A percentile compares a stretch with the other conserved stretches of the same genome.
These are phyloP conservation scores for Montipora cactus DNA, from an alignment of 64 coral and sea anemone genomes.

Conservation along the genomic window DNA sequence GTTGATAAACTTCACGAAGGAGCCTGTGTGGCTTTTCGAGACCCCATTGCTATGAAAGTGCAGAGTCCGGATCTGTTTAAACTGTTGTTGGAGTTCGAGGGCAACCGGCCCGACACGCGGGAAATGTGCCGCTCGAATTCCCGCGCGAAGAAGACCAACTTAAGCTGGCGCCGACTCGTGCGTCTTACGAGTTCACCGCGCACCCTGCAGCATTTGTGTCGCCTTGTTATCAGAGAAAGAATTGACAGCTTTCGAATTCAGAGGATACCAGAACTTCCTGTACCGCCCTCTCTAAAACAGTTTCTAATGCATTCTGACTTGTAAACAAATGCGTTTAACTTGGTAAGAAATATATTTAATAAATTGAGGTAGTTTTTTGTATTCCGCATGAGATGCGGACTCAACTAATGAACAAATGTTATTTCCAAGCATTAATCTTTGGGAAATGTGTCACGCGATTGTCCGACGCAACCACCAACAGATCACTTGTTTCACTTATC, in stretches of 20 bases:
- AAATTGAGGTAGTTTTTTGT: too few species aligned
- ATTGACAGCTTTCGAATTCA: conserved; percentile 54
- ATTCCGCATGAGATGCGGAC: too few species aligned
- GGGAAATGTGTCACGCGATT: too few species aligned
- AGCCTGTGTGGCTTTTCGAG: conserved; percentile 49
- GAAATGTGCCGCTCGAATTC: conserved; percentile 22
- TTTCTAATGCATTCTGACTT: conserved; percentile 77
- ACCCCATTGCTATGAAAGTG: conserved; percentile 45
- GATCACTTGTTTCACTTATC: too few species aligned
- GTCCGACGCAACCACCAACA: too few species aligned
- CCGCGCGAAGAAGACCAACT: not conserved
- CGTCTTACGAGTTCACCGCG: conserved; percentile 58
- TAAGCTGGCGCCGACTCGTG: conserved; percentile 63
- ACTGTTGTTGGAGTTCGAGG: conserved; percentile 78
- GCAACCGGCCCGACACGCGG: conserved; percentile 15
- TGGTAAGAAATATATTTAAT: too few species aligned
- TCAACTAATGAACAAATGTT: too few species aligned
- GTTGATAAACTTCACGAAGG: conserved; percentile 58
- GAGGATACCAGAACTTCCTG: conserved; percentile 63
- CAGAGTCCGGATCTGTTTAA: conserved; percentile 62
- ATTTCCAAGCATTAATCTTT: too few species aligned
- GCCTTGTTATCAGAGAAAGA: conserved; percentile 69
- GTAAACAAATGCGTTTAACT: not conserved
- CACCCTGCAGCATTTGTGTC: conserved; percentile 64
- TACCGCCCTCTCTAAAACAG: conserved; percentile 66